Evolutionary conservation across 2,888 invertebrate species (phyloP).

Genomic region (Pterobdella sp.): DNA sequence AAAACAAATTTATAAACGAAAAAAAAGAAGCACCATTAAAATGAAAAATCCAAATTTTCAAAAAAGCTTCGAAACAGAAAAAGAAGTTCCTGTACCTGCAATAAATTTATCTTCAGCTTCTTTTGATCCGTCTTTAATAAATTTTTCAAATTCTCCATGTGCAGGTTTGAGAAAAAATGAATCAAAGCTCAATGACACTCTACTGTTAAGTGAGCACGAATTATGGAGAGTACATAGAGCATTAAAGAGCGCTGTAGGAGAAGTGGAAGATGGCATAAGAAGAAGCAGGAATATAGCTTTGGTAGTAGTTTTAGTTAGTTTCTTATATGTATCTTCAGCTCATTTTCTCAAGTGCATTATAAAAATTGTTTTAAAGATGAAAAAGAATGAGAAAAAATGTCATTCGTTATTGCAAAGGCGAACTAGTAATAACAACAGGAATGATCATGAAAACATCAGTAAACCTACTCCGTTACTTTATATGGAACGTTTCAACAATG

Average conservation of each 20-base stretch:
- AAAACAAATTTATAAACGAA: too few species aligned
- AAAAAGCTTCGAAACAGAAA: neutral
- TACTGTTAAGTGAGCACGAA: conserved; percentile 34
- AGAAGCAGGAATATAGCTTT: conserved; percentile 9
- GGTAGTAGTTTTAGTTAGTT: conserved; percentile 29
- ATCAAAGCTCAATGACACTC: conserved; percentile 35
- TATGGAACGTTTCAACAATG: neutral
- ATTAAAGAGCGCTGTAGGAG: conserved; percentile 30
- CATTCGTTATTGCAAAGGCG: conserved; percentile 1
- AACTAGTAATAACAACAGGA: neutral
- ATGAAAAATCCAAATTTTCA: neutral
- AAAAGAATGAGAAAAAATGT: conserved; percentile 22
- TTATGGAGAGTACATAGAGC: conserved; percentile 28
- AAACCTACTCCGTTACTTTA: neutral
- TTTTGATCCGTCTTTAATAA: neutral
- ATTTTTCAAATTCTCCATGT: conserved; percentile 31
- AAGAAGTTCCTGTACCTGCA: neutral
- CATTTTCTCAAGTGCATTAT: conserved; percentile 35
- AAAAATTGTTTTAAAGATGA: conserved; percentile 30
- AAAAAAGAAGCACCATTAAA: neutral
- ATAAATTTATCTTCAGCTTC: neutral
- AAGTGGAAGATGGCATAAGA: conserved; percentile 18
- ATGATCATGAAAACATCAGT: neutral
- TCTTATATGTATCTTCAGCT: conserved; percentile 30
- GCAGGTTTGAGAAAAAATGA: conserved; percentile 38